phyloP scores from a whole-genome alignment of 2,113 vertebrate species.

The Laterallus jamaicensis region DNA sequence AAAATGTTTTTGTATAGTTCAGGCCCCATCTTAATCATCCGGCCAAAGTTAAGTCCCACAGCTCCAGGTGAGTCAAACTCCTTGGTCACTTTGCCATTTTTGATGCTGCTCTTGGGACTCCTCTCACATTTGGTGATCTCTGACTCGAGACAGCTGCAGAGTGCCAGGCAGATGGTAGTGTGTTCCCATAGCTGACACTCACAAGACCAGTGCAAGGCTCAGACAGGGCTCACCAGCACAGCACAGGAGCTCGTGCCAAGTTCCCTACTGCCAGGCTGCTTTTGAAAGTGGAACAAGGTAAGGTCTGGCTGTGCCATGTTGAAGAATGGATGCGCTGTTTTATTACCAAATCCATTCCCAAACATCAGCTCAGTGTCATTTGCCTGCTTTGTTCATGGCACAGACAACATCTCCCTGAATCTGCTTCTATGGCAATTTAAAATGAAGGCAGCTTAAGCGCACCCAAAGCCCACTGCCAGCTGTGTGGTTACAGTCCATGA shows the following conservation, averaged over 20 bases:
- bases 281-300: neutral
- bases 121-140: neutral
- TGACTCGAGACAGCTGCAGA: neutral
- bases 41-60: neutral
- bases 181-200: neutral
- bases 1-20: neutral
- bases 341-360: neutral
- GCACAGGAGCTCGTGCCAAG: neutral
- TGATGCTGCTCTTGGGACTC: neutral
- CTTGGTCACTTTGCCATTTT: accelerated
- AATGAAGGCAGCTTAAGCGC: neutral
- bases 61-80: neutral
- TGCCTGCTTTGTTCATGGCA: neutral
- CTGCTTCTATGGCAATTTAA: neutral
- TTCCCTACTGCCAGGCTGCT: neutral
- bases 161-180: neutral
- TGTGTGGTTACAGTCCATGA: neutral
- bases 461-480: neutral
- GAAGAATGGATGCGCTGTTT: accelerated
- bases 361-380: neutral
- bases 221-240: neutral
- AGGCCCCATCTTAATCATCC: neutral
- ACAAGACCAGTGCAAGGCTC: accelerated
- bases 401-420: neutral
- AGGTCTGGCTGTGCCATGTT: neutral